Evolutionary conservation across 2,797 vertebrate species (phyloP).

Genomic region (Eulemur coronatus): DNA sequence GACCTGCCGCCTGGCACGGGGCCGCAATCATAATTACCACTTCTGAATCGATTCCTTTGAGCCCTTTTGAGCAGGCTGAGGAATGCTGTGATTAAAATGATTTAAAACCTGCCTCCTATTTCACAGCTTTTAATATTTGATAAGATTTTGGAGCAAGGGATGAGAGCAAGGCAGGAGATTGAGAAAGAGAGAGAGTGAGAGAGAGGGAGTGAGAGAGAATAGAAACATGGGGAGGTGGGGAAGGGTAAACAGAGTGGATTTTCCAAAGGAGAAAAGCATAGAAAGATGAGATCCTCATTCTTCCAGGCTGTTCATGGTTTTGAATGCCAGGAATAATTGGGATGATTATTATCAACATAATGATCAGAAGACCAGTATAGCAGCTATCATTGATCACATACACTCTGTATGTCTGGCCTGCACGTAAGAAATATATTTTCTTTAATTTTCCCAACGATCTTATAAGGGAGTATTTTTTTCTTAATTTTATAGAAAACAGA

Average conservation of each 20-base stretch:
- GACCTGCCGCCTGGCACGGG: conserved; percentile 34
- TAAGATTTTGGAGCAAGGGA: conserved; percentile 54
- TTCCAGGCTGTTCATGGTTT: not conserved
- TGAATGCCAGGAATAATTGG: conserved; percentile 15
- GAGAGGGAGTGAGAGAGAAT: not conserved
- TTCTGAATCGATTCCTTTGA: conserved; percentile 68
- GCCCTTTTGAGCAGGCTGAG: conserved; percentile 74
- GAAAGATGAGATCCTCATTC: not conserved
- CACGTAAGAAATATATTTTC: not conserved
- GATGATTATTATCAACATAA: not conserved
- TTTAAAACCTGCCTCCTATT: conserved; percentile 71
- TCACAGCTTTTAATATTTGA: conserved; percentile 74
- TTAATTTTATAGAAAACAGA: not conserved
- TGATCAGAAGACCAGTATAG: not conserved
- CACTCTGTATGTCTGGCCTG: not conserved
- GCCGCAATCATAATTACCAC: conserved; percentile 57
- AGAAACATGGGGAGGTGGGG: too few species aligned
- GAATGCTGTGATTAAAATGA: conserved; percentile 75
- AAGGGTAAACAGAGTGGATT: not conserved
- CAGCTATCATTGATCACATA: not conserved
- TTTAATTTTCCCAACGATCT: not conserved
- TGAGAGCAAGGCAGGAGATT: conserved; percentile 14
- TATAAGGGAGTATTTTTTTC: not conserved
- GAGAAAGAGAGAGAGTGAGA: not conserved
- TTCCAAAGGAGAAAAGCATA: not conserved